phyloP scores from a whole-genome alignment of 1,140 invertebrate species.

The Marisa cornuarietis region DNA sequence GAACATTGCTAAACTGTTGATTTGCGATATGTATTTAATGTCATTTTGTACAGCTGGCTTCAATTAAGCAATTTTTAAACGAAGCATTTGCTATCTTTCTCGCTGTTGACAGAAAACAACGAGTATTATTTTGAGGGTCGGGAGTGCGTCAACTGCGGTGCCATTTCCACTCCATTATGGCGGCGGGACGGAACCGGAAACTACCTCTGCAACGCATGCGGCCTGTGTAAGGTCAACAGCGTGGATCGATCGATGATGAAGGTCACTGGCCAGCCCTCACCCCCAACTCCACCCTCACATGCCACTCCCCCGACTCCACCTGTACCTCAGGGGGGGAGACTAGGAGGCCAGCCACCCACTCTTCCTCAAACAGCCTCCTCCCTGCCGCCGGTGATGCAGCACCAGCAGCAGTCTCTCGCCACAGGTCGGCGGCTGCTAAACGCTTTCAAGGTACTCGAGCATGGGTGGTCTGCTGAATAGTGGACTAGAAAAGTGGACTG shows the following conservation, averaged over 20 bases:
- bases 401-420: background rate
- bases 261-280: background rate
- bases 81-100: background rate
- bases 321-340: background rate
- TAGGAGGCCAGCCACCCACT: constrained; percentile 1
- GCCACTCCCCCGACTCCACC: constrained; percentile 25
- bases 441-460: background rate
- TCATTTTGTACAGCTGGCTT: no score
- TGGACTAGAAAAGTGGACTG: background rate
- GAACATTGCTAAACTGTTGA: no score
- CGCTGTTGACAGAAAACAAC: constrained; percentile 10
- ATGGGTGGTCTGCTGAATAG: background rate
- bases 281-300: constrained; percentile 8
- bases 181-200: constrained; percentile 66
- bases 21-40: no score
- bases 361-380: constrained; percentile 1
- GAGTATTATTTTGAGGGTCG: constrained; percentile 59
- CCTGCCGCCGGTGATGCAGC: background rate
- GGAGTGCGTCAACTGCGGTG: constrained; percentile 68
- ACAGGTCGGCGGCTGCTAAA: background rate
- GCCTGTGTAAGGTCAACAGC: constrained; percentile 86
- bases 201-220: constrained; percentile 73
- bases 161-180: constrained; percentile 66
- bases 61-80: no score
- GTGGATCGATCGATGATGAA: constrained; percentile 1